Evolutionary conservation across 2,797 vertebrate genomes (phyloP).

Genomic region (Ceryle rudis): DNA sequence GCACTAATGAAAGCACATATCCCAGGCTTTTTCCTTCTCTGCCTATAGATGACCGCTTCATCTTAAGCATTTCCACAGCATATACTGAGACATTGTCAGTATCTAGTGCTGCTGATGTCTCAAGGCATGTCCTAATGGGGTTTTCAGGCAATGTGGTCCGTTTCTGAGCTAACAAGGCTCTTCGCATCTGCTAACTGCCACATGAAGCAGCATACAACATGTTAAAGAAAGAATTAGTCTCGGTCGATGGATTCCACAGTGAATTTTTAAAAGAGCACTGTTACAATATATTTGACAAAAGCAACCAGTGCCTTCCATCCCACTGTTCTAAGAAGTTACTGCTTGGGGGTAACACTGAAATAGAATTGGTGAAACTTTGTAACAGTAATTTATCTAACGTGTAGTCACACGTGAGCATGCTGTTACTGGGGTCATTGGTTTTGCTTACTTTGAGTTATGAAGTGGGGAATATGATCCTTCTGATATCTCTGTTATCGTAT

Average conservation of each 20-base stretch:
- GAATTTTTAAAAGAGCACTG: neutral
- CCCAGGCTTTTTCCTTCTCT: neutral
- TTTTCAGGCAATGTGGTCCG: rapidly evolving
- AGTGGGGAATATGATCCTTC: neutral
- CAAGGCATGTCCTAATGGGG: neutral
- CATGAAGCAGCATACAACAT: rapidly evolving
- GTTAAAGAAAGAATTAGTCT: neutral
- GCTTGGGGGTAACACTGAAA: neutral
- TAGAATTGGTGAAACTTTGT: neutral
- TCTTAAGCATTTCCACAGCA: neutral
- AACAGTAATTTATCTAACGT: neutral
- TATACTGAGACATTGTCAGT: rapidly evolving
- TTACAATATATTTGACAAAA: neutral
- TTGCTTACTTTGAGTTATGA: neutral
- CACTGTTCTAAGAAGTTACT: neutral
- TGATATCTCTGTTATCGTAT: neutral
- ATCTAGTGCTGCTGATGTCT: neutral
- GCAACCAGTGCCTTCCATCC: neutral
- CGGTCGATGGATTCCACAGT: neutral
- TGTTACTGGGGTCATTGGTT: neutral
- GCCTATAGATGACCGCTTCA: neutral
- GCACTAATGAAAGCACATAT: neutral
- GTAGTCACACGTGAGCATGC: neutral
- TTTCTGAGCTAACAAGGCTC: neutral
- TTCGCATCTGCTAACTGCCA: neutral